Evolutionary conservation across 2,888 invertebrate genomes (phyloP).

Genomic region (Epinotia demarniana): DNA sequence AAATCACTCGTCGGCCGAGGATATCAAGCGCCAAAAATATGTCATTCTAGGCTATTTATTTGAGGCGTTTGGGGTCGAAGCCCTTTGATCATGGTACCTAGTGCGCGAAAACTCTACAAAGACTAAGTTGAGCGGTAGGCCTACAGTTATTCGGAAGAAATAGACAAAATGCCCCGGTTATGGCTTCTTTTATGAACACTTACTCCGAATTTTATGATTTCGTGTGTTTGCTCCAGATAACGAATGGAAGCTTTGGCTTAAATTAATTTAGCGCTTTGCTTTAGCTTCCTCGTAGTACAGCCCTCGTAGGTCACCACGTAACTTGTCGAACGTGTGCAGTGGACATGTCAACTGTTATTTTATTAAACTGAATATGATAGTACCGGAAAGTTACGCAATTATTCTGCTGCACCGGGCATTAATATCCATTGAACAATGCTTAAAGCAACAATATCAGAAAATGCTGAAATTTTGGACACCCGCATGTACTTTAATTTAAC

Average conservation of each 20-base stretch:
- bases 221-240: constrained; percentile 32
- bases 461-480: no score
- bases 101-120: no score
- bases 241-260: constrained; percentile 8
- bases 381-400: not conserved
- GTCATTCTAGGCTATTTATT: no score
- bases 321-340: not conserved
- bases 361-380: no score
- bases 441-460: not conserved
- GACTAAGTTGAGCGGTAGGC: no score
- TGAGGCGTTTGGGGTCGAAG: no score
- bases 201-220: constrained; percentile 28
- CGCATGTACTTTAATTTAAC: no score
- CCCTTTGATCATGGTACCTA: no score
- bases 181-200: constrained; percentile 31
- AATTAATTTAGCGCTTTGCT: constrained; percentile 24
- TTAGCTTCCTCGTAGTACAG: not conserved
- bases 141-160: constrained; percentile 16
- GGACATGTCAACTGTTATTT: no score
- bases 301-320: not conserved
- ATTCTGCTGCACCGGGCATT: not conserved
- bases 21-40: no score
- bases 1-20: no score
- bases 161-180: constrained; percentile 18
- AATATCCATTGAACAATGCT: no score